A percentile compares a stretch with the other conserved stretches of the same genome.
phyloP scores from a whole-genome alignment of 53 echinoderm and acorn worm genomes.

The Echinarachnius parma region DNA sequence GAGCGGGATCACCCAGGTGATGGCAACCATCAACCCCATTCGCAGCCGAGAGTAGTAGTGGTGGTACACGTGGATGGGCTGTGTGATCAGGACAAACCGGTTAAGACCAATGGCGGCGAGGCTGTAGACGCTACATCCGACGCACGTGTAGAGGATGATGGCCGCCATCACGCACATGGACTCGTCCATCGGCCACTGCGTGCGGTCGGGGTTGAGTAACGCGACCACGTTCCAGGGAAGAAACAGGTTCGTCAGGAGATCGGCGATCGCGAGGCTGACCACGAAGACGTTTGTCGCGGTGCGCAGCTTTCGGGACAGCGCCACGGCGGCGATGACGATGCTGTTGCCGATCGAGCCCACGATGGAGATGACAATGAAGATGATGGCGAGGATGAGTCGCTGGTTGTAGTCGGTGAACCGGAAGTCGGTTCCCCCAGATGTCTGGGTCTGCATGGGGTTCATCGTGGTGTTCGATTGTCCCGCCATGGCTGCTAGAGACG shows the following conservation, averaged over 20 bases:
- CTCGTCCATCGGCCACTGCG: constrained; percentile 74
- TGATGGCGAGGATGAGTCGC: constrained; percentile 65
- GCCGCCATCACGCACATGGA: constrained; percentile 76
- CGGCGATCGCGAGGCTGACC: constrained; percentile 79
- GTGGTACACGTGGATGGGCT: constrained; percentile 60
- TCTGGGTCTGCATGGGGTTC: constrained; percentile 3
- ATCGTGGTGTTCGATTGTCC: constrained; percentile 17
- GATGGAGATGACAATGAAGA: constrained; percentile 68
- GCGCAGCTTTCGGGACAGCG: constrained; percentile 71
- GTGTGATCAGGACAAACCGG: constrained; percentile 82
- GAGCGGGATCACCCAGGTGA: constrained; percentile 75
- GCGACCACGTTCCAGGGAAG: constrained; percentile 87
- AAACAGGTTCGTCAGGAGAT: constrained; percentile 72
- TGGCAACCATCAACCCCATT: constrained; percentile 62
- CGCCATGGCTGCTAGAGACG: constrained; percentile 6
- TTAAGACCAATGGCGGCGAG: constrained; percentile 84
- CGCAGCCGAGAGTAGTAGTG: constrained; percentile 56
- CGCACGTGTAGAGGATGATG: constrained; percentile 77
- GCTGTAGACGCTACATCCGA: constrained; percentile 83
- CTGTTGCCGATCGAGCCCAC: constrained; percentile 78
- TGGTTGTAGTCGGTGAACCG: constrained; percentile 72
- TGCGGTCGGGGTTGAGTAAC: constrained; percentile 64
- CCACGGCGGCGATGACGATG: constrained; percentile 81
- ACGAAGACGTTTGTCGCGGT: constrained; percentile 92
- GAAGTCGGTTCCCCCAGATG: constrained; percentile 11